These are phyloP conservation scores for Alaudala cheleensis DNA, from an alignment of 2,113 vertebrate species.

Conservation along the genomic window DNA sequence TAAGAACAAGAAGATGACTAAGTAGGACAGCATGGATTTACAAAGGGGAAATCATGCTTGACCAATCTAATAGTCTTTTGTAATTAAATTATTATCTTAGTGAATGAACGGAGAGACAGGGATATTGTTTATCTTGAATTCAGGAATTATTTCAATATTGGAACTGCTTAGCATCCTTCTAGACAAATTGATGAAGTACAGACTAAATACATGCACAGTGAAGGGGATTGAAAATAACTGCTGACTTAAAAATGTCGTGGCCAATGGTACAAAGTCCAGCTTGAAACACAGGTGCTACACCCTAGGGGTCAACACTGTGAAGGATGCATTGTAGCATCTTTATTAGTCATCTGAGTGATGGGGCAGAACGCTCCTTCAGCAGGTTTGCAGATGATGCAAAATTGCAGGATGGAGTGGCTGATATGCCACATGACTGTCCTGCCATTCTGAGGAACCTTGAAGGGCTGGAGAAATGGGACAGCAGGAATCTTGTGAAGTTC, in stretches of 20 bases:
- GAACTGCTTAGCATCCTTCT: not conserved
- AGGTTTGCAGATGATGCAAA: not conserved
- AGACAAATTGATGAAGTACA: not conserved
- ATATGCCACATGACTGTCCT: not conserved
- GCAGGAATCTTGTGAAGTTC: not conserved
- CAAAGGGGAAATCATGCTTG: not conserved
- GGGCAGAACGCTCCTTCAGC: not conserved
- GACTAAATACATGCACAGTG: not conserved
- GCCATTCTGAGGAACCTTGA: not conserved
- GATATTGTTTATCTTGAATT: not conserved
- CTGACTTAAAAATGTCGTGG: not conserved
- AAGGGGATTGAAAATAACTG: not conserved
- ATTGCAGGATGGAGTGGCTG: not conserved
- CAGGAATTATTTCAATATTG: not conserved
- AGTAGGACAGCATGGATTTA: not conserved
- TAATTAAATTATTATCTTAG: not conserved
- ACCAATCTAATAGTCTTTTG: not conserved
- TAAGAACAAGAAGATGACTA: not conserved
- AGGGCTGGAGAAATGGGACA: not conserved
- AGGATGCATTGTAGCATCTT: not conserved
- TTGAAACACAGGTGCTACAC: not conserved
- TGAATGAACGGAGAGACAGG: not conserved
- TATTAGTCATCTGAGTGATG: not conserved
- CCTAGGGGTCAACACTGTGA: not conserved
- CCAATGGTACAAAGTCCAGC: not conserved